These are phyloP conservation scores for Formica exsecta DNA, from an alignment of 1,140 invertebrate species.

Conservation along the genomic window DNA sequence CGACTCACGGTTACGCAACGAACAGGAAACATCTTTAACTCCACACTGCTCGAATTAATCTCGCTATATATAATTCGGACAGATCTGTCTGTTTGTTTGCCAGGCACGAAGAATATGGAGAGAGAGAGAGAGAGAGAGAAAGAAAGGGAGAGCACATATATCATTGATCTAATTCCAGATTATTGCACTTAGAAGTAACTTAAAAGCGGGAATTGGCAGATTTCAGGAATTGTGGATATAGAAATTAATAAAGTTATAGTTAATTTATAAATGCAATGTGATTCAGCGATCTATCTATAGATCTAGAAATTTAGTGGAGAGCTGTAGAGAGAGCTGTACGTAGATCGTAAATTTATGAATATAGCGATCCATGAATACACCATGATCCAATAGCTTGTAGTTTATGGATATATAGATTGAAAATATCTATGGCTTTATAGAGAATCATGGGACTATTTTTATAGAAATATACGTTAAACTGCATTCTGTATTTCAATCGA, in stretches of 20 bases:
- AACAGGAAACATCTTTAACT: neutral
- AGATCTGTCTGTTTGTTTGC: constrained; percentile 13
- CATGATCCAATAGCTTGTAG: constrained; percentile 14
- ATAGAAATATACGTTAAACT: neutral
- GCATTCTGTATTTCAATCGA: neutral
- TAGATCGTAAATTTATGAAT: constrained; percentile 15
- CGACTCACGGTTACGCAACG: neutral
- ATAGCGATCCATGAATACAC: constrained; percentile 18
- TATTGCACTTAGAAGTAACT: neutral
- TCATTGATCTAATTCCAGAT: constrained; percentile 41
- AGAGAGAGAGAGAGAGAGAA: neutral
- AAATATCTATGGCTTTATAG: constrained; percentile 5
- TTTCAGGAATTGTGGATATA: neutral
- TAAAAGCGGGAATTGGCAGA: neutral
- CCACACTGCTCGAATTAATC: neutral
- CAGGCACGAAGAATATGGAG: constrained; percentile 24
- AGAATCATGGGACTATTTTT: neutral
- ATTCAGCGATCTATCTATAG: constrained; percentile 6
- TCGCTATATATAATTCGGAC: constrained; percentile 33
- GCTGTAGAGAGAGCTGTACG: neutral
- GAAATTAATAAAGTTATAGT: neutral
- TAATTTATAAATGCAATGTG: neutral
- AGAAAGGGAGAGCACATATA: neutral
- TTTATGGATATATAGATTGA: constrained; percentile 38
- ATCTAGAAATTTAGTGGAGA: neutral